Base-by-base conservation (phyloP, 2,797 vertebrate species). In the Periparus ater region DNA sequence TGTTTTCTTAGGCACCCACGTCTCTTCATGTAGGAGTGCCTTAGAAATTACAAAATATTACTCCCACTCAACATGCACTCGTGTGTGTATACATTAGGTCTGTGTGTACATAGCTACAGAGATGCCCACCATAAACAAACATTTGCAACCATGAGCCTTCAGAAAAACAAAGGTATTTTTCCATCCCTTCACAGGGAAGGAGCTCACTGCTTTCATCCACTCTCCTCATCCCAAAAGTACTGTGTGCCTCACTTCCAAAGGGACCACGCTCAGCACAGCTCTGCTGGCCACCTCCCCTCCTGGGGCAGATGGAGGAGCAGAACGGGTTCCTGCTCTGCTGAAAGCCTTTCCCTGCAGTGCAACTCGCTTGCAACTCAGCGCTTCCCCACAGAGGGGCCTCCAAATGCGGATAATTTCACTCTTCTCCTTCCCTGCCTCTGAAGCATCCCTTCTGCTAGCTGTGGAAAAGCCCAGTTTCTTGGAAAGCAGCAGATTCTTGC, bases 1-100 rank as follows among this genome's bases (percentile, higher is more conserved):
- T 91, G 86, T 95, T 96, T 96, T 90, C 89, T 92, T 94, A 94
- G 83, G 84, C 87, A 91, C 90, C 90, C 92, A 96, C 91, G 3
- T 91, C 86, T 91, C 93, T 83, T 92, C 90, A 93, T 42, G 87
- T 89, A 96, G 93, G 85, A 91, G 65, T 90, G 87, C 87, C 95
- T 95, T 36, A 66, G 81, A 96, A 95, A 96, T 94, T 88, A 94
- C 89, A 94, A 94, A 96, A 93, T 91, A 96, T 88, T 95, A 85
- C 94, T 95, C 94, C 95, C 73, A 96, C 95, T 93, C 92, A 91
- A 63, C 79, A 91, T 20, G 66, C 90, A 93, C 94, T 95, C 0
- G 19, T 80, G 88, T 96, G 66, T 73, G 71, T 78, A 94, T 95
- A 93, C 88, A 72, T 29, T 58, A 70, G 70, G 79, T 72, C 57